A percentile compares a stretch with the other conserved stretches of the same genome.
phyloP scores from a whole-genome alignment of 2,888 invertebrate genomes.

The Cheilosia variabilis region DNA sequence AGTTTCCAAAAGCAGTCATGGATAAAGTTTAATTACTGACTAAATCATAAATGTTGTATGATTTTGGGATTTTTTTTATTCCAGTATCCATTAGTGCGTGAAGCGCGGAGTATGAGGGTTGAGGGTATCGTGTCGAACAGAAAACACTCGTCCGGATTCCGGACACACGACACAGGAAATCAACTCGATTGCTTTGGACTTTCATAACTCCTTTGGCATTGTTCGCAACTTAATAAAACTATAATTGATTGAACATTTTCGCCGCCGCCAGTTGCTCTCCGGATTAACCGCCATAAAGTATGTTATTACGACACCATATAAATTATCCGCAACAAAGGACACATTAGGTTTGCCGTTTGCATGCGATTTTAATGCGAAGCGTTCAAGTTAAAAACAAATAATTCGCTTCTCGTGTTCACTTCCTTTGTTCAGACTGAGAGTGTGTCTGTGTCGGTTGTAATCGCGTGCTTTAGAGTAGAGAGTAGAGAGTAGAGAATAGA shows the following conservation, averaged over 20 bases:
- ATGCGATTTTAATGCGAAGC: constrained; percentile 60
- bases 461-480: constrained; percentile 54
- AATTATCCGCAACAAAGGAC: constrained; percentile 69
- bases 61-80: not conserved
- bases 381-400: constrained; percentile 53
- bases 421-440: not conserved
- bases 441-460: not conserved
- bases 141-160: not conserved
- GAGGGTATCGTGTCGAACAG: not conserved
- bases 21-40: not conserved
- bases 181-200: constrained; percentile 55
- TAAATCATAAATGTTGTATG: not conserved
- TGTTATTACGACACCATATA: constrained; percentile 72
- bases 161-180: constrained; percentile 7
- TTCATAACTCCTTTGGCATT: constrained; percentile 48
- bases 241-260: constrained; percentile 68
- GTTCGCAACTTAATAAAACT: constrained; percentile 64
- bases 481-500: constrained; percentile 3
- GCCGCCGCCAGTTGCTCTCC: not conserved
- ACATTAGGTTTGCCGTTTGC: constrained; percentile 71
- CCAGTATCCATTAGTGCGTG: too few species aligned
- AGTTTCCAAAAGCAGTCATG: not conserved
- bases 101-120: too few species aligned
- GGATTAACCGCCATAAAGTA: constrained; percentile 45
- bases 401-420: constrained; percentile 15